Percentiles rank a stretch among this genome's conserved stretches.
Conservation (phyloP, 92 coral and sea anemone species). For the Phenganax marumi region DNA sequence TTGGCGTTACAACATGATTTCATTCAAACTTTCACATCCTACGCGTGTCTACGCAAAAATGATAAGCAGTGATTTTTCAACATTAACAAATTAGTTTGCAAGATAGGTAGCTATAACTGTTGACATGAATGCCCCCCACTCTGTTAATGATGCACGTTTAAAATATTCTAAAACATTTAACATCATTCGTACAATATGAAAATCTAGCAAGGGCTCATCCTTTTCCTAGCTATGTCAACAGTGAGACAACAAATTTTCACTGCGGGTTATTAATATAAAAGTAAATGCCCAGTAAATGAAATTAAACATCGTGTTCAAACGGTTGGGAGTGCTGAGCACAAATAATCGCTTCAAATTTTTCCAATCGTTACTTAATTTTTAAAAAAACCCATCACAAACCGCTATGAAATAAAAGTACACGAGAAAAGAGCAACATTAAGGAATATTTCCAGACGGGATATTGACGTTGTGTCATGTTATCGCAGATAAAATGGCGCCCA, state of each 20-base stretch:
- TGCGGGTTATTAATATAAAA: conserved; percentile 27
- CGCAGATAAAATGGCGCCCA: too few species aligned
- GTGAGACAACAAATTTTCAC: conserved; percentile 28
- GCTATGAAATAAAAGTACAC: too few species aligned
- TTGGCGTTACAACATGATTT: not conserved
- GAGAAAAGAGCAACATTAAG: too few species aligned
- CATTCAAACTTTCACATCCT: not conserved
- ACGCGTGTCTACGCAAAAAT: not conserved
- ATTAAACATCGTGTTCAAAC: conserved; percentile 8
- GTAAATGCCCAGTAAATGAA: conserved; percentile 17
- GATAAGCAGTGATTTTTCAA: not conserved
- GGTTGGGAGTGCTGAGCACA: conserved; percentile 31
- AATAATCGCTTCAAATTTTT: conserved; percentile 6
- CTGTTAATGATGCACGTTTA: conserved; percentile 15
- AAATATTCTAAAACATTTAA: conserved; percentile 30
- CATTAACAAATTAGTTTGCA: not conserved
- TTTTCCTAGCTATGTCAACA: conserved; percentile 28
- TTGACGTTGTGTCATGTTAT: too few species aligned
- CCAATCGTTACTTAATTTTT: conserved; percentile 1
- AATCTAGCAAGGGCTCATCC: not conserved
- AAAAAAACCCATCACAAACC: not conserved
- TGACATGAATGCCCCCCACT: not conserved
- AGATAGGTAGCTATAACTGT: not conserved
- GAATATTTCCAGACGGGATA: too few species aligned
- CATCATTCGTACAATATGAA: conserved; percentile 16